Evolutionary conservation across 2,888 invertebrate species (phyloP), one percentile per base, ranked within the genome.

Genomic region (Papilio protenor): DNA sequence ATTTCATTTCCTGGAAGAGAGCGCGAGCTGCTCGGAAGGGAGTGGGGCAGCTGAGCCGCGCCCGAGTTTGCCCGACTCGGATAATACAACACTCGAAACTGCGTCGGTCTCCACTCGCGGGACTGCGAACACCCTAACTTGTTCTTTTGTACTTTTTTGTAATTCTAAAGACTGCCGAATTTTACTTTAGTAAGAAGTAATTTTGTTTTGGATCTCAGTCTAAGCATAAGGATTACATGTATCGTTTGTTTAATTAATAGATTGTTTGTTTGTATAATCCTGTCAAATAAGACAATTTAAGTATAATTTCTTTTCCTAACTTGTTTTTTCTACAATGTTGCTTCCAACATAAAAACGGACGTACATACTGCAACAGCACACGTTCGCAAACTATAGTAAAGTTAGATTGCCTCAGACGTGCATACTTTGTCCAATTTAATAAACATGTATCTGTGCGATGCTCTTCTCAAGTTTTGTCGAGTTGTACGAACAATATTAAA

Each of bases 111-210:
- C 23, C 57, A 59, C 57, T 59, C 21, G 2, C 14, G 5, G 2
- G 23, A 27, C 70, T 16, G 76, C 59, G 59, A 11, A 23, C 69
- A 69, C 76, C 23, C 23, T 1, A 18, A 75, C 23, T 57, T 57
- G 45, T 57, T 69, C 49, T 40, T 70, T 70, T 59, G 61, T 52
- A 33, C 64, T 64, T 61, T 64, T 52, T 47, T 76, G 52, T 64
- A 49, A 59, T 64, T 52, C 47, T 33, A 21, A 76, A 49, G 33
- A 64, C 23, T 64, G 18, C 3, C 12, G 40, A 45, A 45, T 14
- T 64, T 57, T 57, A 11, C 11, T 75, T 55, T 14, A 16, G 59
- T 66, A 57, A 33, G 8, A 64, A 73, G 27, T 52, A 66, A 14
- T 75, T 52, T 66, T 27, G 10, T 47, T 70, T 47, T 4, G 14